These are phyloP conservation scores for Volucella inanis DNA, from an alignment of 2,888 invertebrate genomes.

Conservation along the genomic window DNA sequence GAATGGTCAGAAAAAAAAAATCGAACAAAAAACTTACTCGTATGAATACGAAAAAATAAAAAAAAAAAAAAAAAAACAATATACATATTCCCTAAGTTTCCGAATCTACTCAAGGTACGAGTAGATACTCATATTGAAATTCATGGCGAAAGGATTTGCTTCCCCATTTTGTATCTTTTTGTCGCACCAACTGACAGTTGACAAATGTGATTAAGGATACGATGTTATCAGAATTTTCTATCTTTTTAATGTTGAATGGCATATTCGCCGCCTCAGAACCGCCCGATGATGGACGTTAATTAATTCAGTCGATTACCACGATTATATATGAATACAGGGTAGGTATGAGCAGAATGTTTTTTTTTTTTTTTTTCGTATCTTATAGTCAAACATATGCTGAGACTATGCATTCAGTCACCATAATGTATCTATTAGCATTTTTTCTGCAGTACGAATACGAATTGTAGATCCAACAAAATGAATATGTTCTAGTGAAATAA, in stretches of 20 bases:
- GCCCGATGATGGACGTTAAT: conserved; percentile 70
- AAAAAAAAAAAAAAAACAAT: neutral
- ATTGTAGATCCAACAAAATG: conserved; percentile 31
- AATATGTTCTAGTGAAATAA: conserved; percentile 72
- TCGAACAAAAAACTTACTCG: too few species aligned
- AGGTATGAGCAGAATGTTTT: neutral
- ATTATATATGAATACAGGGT: too few species aligned
- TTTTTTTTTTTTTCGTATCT: conserved; percentile 7
- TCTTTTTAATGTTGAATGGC: conserved; percentile 63
- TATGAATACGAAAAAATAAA: neutral
- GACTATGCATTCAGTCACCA: conserved; percentile 65
- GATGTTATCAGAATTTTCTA: conserved; percentile 65
- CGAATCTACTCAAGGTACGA: too few species aligned
- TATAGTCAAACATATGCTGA: conserved; percentile 62
- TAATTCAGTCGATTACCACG: conserved; percentile 52
- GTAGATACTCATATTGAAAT: neutral
- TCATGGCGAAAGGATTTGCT: conserved; percentile 38
- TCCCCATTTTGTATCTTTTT: conserved; percentile 50
- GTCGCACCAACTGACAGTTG: conserved; percentile 62
- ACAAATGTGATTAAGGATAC: conserved; percentile 73
- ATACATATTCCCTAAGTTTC: neutral
- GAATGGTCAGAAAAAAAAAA: neutral
- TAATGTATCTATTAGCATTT: conserved; percentile 75
- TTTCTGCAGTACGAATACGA: conserved; percentile 15
- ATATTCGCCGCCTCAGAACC: conserved; percentile 64